A percentile compares a stretch with the other conserved stretches of the same genome.
phyloP scores from a whole-genome alignment of 2,113 vertebrate species.

The Asarcornis scutulata region DNA sequence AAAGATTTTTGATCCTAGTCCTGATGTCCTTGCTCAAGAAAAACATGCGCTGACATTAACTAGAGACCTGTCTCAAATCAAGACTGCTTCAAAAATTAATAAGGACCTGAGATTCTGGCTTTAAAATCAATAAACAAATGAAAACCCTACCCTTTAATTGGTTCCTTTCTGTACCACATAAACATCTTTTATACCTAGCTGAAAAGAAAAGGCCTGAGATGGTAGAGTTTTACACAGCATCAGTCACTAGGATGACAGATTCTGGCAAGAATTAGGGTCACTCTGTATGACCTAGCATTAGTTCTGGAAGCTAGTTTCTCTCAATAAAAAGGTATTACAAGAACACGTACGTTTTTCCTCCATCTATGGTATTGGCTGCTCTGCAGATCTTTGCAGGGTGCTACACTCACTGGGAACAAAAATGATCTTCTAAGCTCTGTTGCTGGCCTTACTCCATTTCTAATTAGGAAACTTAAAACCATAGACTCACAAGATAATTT shows the following conservation, averaged over 20 bases:
- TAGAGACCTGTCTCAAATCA: neutral
- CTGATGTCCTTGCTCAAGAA: neutral
- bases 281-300: neutral
- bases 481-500: neutral
- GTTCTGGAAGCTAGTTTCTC: neutral
- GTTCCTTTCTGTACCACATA: neutral
- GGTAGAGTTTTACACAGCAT: neutral
- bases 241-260: neutral
- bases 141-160: neutral
- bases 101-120: neutral
- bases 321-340: neutral
- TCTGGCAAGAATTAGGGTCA: neutral
- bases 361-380: neutral
- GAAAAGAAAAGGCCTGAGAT: neutral
- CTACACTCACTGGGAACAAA: neutral
- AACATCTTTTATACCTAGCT: neutral
- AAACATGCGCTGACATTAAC: neutral
- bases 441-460: constrained; percentile 5
- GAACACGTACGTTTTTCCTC: neutral
- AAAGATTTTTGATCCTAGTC: neutral
- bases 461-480: neutral
- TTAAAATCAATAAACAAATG: neutral
- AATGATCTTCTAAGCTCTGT: neutral
- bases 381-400: neutral
- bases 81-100: neutral